A percentile compares a stretch with the other conserved stretches of the same genome.
Conservation (phyloP, 92 coral and sea anemone species). For the Phenganax marumi region DNA sequence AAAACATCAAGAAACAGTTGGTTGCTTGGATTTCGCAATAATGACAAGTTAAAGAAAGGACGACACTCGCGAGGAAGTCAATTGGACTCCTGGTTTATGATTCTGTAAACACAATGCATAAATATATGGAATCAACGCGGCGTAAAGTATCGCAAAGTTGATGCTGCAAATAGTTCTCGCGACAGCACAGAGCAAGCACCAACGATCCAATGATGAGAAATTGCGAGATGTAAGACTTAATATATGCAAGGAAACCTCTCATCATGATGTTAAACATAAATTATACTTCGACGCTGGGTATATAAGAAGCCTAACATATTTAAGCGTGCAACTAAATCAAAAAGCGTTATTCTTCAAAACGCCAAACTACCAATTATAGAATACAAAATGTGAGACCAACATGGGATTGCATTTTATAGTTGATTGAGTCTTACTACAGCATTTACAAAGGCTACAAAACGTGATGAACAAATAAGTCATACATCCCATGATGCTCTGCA, state of each 20-base stretch:
- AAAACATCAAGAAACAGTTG: slow-evolving; percentile 4
- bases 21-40: slow-evolving; percentile 41
- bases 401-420: too few relatives aligned
- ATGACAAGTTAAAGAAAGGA: slow-evolving; percentile 32
- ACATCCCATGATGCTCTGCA: too few relatives aligned
- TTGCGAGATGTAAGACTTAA: slow-evolving; percentile 7
- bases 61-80: background rate
- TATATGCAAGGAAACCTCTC: background rate
- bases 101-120: background rate
- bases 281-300: background rate
- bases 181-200: background rate
- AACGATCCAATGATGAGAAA: background rate
- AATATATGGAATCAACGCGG: background rate
- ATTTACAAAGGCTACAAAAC: too few relatives aligned
- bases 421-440: too few relatives aligned
- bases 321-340: background rate
- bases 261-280: background rate
- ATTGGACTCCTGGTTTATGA: slow-evolving; percentile 3
- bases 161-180: background rate
- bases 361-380: too few relatives aligned
- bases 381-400: too few relatives aligned
- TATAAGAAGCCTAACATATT: background rate
- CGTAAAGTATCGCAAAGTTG: background rate
- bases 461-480: too few relatives aligned
- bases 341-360: too few relatives aligned